phyloP scores from a whole-genome alignment of 2,797 vertebrate species.

The Cynodonichthys magdalenae region DNA sequence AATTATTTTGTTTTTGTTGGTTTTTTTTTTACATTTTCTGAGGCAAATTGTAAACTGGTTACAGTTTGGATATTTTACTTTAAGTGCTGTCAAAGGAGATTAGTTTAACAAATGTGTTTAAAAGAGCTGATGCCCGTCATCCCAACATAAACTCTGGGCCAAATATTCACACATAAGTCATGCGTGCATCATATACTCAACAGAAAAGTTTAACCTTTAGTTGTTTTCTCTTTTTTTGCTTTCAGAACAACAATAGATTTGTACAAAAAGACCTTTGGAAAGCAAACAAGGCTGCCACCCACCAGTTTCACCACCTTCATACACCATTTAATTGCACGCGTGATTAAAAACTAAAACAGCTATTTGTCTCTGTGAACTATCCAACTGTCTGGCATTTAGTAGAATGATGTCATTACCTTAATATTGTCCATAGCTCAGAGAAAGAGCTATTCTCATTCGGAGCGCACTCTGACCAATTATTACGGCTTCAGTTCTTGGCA shows the following conservation, averaged over 20 bases:
- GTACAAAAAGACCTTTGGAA: constrained; percentile 13
- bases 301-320: constrained; percentile 49
- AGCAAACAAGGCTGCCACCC: constrained; percentile 22
- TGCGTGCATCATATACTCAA: neutral
- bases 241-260: constrained; percentile 26
- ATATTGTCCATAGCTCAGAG: constrained; percentile 64
- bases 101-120: neutral
- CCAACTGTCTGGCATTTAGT: constrained; percentile 75
- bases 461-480: constrained; percentile 61
- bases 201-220: neutral
- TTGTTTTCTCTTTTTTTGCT: neutral
- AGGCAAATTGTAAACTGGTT: constrained; percentile 3
- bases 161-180: too few relatives aligned
- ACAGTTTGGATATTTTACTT: constrained; percentile 18
- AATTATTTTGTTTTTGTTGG: neutral
- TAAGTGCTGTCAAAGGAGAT: neutral
- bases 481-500: constrained; percentile 53
- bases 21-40: constrained; percentile 16
- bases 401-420: constrained; percentile 72
- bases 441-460: constrained; percentile 59
- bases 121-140: too few relatives aligned
- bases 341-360: constrained; percentile 68
- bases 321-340: constrained; percentile 62
- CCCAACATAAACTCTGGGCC: neutral
- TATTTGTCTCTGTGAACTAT: constrained; percentile 70